A percentile compares a stretch with the other conserved stretches of the same genome.
phyloP scores from a whole-genome alignment of 2,797 vertebrate species.

The Aeoliscus strigatus region DNA sequence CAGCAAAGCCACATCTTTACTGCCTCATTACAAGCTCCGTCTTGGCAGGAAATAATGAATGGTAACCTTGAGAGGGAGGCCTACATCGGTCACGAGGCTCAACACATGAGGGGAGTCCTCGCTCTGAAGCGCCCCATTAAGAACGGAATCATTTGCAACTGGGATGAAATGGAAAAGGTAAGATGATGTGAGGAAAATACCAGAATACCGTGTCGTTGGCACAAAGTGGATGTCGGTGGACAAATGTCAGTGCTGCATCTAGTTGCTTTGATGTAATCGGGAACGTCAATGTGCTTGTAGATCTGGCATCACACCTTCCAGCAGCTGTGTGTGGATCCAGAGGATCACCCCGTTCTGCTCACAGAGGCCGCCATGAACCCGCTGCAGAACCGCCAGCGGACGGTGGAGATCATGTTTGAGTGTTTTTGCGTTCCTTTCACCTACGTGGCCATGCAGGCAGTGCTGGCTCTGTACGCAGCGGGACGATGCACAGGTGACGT shows the following conservation, averaged over 20 bases:
- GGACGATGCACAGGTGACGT: conserved; percentile 70
- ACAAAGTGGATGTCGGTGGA: too few species aligned
- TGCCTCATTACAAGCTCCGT: neutral
- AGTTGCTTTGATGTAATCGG: too few species aligned
- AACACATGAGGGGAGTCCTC: conserved; percentile 77
- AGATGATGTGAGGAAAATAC: neutral
- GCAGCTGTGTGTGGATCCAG: conserved; percentile 63
- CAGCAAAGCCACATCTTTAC: too few species aligned
- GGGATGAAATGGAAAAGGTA: conserved; percentile 80
- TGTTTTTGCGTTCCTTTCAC: conserved; percentile 65
- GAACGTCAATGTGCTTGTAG: conserved; percentile 50
- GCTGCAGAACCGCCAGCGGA: conserved; percentile 58
- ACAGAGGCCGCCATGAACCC: conserved; percentile 73
- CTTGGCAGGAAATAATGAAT: conserved; percentile 70
- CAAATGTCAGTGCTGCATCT: too few species aligned
- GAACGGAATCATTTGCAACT: conserved; percentile 70
- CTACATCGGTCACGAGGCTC: conserved; percentile 74
- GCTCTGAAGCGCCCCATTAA: conserved; percentile 71
- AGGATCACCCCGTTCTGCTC: conserved; percentile 74
- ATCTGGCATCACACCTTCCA: conserved; percentile 77
- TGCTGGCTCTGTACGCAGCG: conserved; percentile 70
- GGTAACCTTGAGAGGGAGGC: conserved; percentile 45
- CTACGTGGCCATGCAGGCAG: conserved; percentile 76
- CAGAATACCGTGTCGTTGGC: too few species aligned
- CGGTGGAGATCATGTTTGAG: conserved; percentile 78